phyloP scores from a whole-genome alignment of 2,888 invertebrate species.

The Phytoseiulus persimilis region DNA sequence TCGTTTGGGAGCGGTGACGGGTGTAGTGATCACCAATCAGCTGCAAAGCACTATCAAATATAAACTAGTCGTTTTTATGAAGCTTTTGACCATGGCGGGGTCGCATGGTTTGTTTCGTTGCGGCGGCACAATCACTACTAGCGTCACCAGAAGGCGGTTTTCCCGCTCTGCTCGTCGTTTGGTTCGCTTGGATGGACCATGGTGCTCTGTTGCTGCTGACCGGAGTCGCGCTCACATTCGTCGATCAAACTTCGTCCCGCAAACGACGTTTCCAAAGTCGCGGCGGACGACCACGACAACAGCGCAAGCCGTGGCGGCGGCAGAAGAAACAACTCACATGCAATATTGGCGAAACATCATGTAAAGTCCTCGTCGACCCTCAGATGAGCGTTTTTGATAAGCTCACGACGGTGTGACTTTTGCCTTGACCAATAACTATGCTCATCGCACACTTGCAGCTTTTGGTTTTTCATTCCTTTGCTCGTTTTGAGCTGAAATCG shows the following conservation, averaged over 20 bases:
- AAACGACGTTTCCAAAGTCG: background rate
- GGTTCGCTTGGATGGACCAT: background rate
- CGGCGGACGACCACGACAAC: background rate
- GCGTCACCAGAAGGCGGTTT: background rate
- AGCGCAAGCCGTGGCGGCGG: background rate
- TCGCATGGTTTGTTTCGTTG: background rate
- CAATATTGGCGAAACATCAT: background rate
- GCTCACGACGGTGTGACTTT: too few species aligned
- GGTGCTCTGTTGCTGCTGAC: background rate
- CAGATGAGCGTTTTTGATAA: background rate
- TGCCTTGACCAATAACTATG: too few species aligned
- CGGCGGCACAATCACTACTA: background rate
- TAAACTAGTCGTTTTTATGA: background rate
- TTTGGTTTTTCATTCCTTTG: too few species aligned
- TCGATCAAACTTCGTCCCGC: background rate
- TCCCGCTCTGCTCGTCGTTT: background rate
- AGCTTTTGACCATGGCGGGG: background rate
- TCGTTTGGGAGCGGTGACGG: background rate
- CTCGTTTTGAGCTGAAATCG: too few species aligned
- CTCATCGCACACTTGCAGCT: too few species aligned
- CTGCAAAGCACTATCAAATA: background rate
- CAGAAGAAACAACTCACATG: background rate
- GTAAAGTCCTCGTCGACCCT: background rate
- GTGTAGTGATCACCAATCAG: background rate
- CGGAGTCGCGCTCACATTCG: background rate